These are phyloP conservation scores for Aulostomus chinensis DNA, from an alignment of 2,797 vertebrate species.

Conservation along the genomic window DNA sequence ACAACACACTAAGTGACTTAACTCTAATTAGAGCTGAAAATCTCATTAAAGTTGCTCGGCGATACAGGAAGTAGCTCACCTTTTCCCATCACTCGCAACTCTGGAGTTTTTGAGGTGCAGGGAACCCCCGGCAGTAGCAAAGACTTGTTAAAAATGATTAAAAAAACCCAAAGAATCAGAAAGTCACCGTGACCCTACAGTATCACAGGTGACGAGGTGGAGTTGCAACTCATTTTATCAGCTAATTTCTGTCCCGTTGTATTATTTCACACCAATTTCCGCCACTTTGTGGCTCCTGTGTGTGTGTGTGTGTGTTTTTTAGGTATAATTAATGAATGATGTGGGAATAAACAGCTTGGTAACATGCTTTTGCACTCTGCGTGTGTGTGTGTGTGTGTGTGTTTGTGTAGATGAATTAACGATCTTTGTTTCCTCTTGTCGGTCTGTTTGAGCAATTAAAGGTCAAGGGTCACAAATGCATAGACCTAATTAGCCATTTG, in stretches of 20 bases:
- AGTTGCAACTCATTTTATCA: too few species aligned
- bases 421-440: background rate
- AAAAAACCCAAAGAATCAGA: too few species aligned
- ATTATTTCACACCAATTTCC: background rate
- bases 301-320: constrained; percentile 26
- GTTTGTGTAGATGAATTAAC: constrained; percentile 27
- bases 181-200: too few species aligned
- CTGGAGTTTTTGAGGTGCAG: too few species aligned
- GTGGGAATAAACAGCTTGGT: constrained; percentile 52
- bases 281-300: background rate
- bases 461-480: too few species aligned
- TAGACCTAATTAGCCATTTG: too few species aligned
- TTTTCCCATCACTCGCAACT: constrained; percentile 7
- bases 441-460: background rate
- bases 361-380: constrained; percentile 69
- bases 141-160: too few species aligned
- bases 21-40: constrained; percentile 76
- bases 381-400: background rate
- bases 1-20: constrained; percentile 72
- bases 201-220: too few species aligned
- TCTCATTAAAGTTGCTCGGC: constrained; percentile 63
- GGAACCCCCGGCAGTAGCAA: too few species aligned
- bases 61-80: constrained; percentile 56
- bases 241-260: background rate
- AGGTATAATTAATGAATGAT: constrained; percentile 57